A percentile compares a stretch with the other conserved stretches of the same genome.
Conservation (phyloP, 1,140 invertebrate genomes). For the Lutraria rhynchaena region DNA sequence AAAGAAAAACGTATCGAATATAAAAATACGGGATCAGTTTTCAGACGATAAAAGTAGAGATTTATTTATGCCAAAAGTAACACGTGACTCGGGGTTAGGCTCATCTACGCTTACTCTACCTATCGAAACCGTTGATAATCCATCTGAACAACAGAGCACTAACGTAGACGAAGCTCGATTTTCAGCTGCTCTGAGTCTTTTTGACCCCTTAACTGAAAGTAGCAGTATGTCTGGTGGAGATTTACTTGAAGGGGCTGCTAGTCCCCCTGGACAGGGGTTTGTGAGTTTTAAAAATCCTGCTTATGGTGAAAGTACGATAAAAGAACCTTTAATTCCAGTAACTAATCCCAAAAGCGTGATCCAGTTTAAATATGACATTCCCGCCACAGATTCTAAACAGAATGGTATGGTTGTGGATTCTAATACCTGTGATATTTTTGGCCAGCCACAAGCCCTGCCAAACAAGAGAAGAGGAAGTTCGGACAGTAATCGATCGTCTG, state of each 20-base stretch:
- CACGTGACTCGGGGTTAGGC: slow-evolving; percentile 43
- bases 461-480: slow-evolving; percentile 50
- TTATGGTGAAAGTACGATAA: slow-evolving; percentile 13
- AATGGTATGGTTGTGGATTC: slow-evolving; percentile 11
- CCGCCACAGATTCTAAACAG: neutral
- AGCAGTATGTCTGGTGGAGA: slow-evolving; percentile 44
- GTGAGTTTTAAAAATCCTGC: slow-evolving; percentile 21
- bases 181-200: slow-evolving; percentile 73
- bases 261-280: slow-evolving; percentile 16
- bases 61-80: slow-evolving; percentile 8
- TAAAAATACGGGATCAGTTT: slow-evolving; percentile 30
- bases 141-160: slow-evolving; percentile 77
- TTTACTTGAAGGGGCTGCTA: slow-evolving; percentile 48
- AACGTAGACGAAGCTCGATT: slow-evolving; percentile 76
- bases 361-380: slow-evolving; percentile 35
- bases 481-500: slow-evolving; percentile 63
- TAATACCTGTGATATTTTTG: slow-evolving; percentile 13
- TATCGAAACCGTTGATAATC: slow-evolving; percentile 58
- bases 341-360: neutral
- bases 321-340: slow-evolving; percentile 13
- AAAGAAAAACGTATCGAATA: slow-evolving; percentile 23
- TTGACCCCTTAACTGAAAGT: slow-evolving; percentile 76
- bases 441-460: neutral
- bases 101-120: slow-evolving; percentile 13
- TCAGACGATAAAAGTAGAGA: slow-evolving; percentile 6